A percentile compares a stretch with the other conserved stretches of the same genome.
Conservation (phyloP, 2,113 vertebrate species). For the Megatriorchis doriae region DNA sequence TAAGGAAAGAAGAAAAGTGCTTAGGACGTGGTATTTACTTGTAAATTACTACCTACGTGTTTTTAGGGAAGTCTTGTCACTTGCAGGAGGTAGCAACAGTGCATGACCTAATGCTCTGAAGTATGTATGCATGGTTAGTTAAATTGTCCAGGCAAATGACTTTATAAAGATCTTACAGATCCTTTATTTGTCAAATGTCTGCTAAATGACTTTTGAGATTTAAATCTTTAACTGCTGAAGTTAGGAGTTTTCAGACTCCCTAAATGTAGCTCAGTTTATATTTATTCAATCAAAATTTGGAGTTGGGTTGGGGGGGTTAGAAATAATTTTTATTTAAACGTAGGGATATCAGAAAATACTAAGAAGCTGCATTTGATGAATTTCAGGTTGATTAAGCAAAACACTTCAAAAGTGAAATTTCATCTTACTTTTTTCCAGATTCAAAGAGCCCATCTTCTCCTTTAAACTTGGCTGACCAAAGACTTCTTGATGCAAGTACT, state of each 20-base stretch:
- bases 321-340: neutral
- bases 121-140: neutral
- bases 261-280: neutral
- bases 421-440: slow-evolving; percentile 63
- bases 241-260: neutral
- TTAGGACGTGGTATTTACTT: neutral
- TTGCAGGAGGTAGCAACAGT: neutral
- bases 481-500: slow-evolving; percentile 89
- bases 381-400: neutral
- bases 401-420: neutral
- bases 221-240: neutral
- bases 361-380: neutral
- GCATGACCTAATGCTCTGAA: neutral
- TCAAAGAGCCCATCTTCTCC: slow-evolving; percentile 76
- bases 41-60: neutral
- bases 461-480: slow-evolving; percentile 88
- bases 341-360: neutral
- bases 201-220: neutral
- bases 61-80: neutral
- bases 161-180: neutral
- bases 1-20: neutral
- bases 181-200: neutral
- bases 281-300: neutral
- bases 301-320: neutral
- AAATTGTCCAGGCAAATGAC: neutral